These are phyloP conservation scores for Orbicella faveolata DNA, from an alignment of 64 coral and sea anemone genomes.

Conservation along the genomic window DNA sequence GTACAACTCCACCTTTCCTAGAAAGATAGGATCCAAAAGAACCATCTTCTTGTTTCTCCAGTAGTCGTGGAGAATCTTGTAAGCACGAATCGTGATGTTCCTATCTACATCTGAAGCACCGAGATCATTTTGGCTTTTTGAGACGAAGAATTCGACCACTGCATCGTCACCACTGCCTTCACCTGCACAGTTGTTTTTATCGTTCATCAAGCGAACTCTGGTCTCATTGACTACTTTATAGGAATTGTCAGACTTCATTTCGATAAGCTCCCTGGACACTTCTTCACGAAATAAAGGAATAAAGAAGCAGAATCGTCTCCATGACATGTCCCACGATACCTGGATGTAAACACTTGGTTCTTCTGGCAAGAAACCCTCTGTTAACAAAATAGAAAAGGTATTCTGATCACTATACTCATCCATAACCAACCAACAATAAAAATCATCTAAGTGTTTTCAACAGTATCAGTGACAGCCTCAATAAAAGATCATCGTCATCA, in stretches of 20 bases:
- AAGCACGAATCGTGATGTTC: constrained; percentile 52
- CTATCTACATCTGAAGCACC: constrained; percentile 19
- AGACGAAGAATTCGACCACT: constrained; percentile 32
- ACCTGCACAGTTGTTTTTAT: not conserved
- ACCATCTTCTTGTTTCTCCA: constrained; percentile 38
- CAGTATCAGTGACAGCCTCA: too few species aligned
- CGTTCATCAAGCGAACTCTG: constrained; percentile 37
- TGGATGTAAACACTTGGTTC: constrained; percentile 28
- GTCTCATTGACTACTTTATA: not conserved
- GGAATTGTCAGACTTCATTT: not conserved
- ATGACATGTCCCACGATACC: constrained; percentile 39
- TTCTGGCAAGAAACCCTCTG: not conserved
- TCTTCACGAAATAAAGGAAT: constrained; percentile 20
- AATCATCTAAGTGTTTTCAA: too few species aligned
- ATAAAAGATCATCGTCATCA: not conserved
- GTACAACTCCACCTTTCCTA: constrained; percentile 29
- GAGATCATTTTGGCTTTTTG: not conserved
- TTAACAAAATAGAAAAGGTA: not conserved
- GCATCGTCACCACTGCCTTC: not conserved
- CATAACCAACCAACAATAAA: too few species aligned
- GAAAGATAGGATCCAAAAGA: not conserved
- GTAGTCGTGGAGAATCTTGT: constrained; percentile 27
- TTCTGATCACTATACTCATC: not conserved
- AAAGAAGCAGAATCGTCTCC: constrained; percentile 35
- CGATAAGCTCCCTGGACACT: constrained; percentile 29